phyloP scores from a whole-genome alignment of 2,797 vertebrate genomes.

The Acipenser oxyrinchus region DNA sequence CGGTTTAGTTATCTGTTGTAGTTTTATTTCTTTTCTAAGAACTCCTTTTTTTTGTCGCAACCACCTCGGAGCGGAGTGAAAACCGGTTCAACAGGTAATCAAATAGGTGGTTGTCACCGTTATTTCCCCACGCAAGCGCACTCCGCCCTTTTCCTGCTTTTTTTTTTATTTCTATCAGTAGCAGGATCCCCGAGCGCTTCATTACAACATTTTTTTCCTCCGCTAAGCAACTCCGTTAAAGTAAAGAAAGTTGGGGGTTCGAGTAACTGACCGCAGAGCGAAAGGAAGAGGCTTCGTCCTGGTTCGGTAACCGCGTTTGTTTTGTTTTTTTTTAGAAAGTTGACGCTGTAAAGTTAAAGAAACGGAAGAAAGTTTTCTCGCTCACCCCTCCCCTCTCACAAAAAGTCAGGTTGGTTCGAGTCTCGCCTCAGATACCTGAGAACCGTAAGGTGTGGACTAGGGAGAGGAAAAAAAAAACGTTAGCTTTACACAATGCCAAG shows the following conservation, averaged over 20 bases:
- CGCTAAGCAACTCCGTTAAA: neutral
- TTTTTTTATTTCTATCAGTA: conserved; percentile 52
- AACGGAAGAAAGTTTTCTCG: neutral
- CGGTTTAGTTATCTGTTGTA: too few relatives aligned
- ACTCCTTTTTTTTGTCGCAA: conserved; percentile 8
- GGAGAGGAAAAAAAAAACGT: conserved; percentile 24
- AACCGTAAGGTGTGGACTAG: conserved; percentile 18
- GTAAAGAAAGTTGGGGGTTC: conserved; percentile 14
- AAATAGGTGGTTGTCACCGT: conserved; percentile 78
- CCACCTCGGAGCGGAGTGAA: conserved; percentile 49
- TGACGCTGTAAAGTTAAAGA: neutral
- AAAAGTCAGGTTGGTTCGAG: conserved; percentile 18
- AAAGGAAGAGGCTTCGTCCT: conserved; percentile 13
- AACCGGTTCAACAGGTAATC: conserved; percentile 76
- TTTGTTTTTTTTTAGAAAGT: too few relatives aligned
- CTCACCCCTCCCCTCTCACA: conserved; percentile 19
- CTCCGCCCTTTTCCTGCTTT: conserved; percentile 58
- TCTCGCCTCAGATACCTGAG: conserved; percentile 19
- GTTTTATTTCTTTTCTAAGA: too few relatives aligned
- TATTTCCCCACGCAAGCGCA: conserved; percentile 83
- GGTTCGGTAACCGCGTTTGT: conserved; percentile 1
- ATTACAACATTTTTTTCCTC: too few relatives aligned
- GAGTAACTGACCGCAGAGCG: conserved; percentile 26
- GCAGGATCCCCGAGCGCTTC: conserved; percentile 10
- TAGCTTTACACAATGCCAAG: conserved; percentile 63